Evolutionary conservation across 2,888 invertebrate genomes (phyloP).

Genomic region (Sinopyrophorus schimmeli): DNA sequence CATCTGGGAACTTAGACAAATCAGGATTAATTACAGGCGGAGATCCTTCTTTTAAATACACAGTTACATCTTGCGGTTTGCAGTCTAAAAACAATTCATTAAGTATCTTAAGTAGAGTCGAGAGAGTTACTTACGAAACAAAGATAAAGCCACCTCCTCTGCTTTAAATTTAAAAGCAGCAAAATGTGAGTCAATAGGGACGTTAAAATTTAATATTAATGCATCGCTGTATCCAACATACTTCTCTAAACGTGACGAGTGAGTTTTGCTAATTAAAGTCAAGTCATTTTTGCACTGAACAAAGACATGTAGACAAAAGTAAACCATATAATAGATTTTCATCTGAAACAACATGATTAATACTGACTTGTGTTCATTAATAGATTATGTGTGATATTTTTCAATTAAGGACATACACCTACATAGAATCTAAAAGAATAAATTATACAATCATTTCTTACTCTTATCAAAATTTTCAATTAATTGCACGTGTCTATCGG

Average conservation of each 20-base stretch:
- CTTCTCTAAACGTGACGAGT: slow-evolving; percentile 44
- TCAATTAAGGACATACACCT: too few relatives aligned
- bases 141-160: slow-evolving; percentile 45
- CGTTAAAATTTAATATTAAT: slow-evolving; percentile 48
- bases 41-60: slow-evolving; percentile 78
- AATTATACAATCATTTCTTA: too few relatives aligned
- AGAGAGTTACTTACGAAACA: slow-evolving; percentile 45
- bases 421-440: too few relatives aligned
- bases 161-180: slow-evolving; percentile 50
- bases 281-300: slow-evolving; percentile 9
- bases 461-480: too few relatives aligned
- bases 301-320: too few relatives aligned
- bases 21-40: slow-evolving; percentile 84
- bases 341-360: background rate
- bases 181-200: slow-evolving; percentile 49
- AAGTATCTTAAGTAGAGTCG: background rate
- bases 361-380: too few relatives aligned
- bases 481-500: too few relatives aligned
- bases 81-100: slow-evolving; percentile 43
- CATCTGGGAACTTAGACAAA: slow-evolving; percentile 70
- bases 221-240: slow-evolving; percentile 49
- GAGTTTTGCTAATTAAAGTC: slow-evolving; percentile 39
- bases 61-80: slow-evolving; percentile 60
- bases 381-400: too few relatives aligned
- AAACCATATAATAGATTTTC: background rate